Evolutionary conservation across 1,140 invertebrate genomes (phyloP), one percentile per base, ranked within the genome.

Genomic region (Acromyrmex echinatior): DNA sequence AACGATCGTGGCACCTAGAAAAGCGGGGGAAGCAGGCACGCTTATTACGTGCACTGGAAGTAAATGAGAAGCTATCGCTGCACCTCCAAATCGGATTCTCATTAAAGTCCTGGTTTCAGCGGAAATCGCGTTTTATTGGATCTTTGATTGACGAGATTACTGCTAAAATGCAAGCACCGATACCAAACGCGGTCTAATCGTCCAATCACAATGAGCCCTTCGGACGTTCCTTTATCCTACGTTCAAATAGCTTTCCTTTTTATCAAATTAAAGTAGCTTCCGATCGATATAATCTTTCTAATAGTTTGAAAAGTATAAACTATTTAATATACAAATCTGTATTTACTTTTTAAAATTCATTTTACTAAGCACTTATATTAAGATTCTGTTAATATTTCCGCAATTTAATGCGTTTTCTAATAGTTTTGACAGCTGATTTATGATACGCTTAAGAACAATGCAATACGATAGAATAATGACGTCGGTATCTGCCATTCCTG

Each of bases 21-120:
- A 73, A 84, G 56, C 70, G 9, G 56, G 35, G 56, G 9, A 10
- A 90, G 74, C 73, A 39, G 56, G 80, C 68, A 86, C 45, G 86
- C 89, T 88, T 85, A 88, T 90, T 90, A 91, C 88, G 88, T 90
- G 88, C 89, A 49, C 71, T 78, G 89, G 60, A 87, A 84, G 80
- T 58, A 85, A 79, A 90, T 82, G 71, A 90, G 66, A 70, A 71
- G 49, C 58, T 68, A 71, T 82, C 45, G 66, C 56, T 80, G 66
- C 65, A 68, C 66, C 76, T 86, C 66, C 63, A 80, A 86, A 86
- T 82, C 78, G 85, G 77, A 80, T 86, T 86, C 85, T 86, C 80
- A 84, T 84, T 84, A 84, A 84, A 84, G 80, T 84, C 70, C 80
- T 49, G 73, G 80, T 62, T 84, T 74, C 80, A 62, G 14, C 70